phyloP scores from a whole-genome alignment of 2,797 vertebrate genomes.

The Urosaurus nigricauda region DNA sequence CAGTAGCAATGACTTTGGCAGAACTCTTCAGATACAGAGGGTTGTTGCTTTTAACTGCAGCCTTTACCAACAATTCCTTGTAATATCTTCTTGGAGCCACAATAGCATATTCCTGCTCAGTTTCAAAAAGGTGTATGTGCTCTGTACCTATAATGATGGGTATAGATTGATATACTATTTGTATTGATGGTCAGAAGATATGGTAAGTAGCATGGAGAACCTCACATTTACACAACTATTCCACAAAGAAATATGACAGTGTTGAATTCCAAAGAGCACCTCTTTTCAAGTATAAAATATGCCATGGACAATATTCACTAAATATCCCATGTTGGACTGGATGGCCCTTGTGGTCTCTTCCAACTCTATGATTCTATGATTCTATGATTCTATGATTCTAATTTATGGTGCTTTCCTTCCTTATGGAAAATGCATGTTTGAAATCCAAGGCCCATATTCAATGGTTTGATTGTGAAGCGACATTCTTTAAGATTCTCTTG shows the following conservation, averaged over 20 bases:
- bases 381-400: no score
- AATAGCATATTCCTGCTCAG: no score
- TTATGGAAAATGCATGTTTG: conserved; percentile 35
- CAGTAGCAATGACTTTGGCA: no score
- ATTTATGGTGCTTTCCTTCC: conserved; percentile 46
- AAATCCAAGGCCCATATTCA: conserved; percentile 27
- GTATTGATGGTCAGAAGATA: background rate
- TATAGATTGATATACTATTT: background rate
- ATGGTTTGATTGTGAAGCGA: conserved; percentile 45
- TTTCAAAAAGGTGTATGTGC: background rate
- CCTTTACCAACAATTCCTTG: no score
- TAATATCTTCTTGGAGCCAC: no score
- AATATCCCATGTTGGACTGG: conserved; percentile 55
- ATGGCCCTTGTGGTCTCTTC: no score
- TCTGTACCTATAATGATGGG: background rate
- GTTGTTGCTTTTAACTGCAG: no score
- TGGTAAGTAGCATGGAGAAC: background rate
- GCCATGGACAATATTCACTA: conserved; percentile 19
- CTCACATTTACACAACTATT: background rate
- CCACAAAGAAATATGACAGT: background rate
- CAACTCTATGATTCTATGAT: no score
- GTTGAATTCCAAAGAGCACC: conserved; percentile 5
- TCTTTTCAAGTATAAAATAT: conserved; percentile 45
- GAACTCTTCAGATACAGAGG: no score
- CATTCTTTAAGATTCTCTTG: conserved; percentile 55